Conservation (phyloP, 2,888 invertebrate genomes). For the Dasysyrphus tricinctus region DNA sequence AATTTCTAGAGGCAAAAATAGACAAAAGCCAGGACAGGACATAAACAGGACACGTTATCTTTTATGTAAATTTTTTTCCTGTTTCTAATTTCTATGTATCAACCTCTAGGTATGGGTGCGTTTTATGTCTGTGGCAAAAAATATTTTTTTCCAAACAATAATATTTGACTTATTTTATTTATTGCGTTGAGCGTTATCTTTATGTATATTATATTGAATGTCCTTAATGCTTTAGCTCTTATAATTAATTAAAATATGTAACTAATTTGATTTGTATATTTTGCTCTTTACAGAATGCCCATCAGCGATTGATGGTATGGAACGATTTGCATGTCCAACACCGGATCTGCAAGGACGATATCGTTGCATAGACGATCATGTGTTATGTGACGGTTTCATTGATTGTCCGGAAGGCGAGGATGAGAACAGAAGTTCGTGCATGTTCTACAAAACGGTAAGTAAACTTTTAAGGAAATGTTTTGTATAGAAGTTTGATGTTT, state of each 20-base stretch:
- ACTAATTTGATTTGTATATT: conserved; percentile 14
- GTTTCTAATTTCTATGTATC: neutral
- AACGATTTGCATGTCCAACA: conserved; percentile 96
- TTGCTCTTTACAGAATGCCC: conserved; percentile 91
- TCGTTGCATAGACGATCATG: conserved; percentile 97
- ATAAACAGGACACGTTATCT: conserved; percentile 50
- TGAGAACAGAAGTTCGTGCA: conserved; percentile 96
- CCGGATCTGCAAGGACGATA: conserved; percentile 96
- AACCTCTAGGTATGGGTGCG: neutral
- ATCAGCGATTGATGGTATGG: conserved; percentile 96
- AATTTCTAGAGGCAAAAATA: conserved; percentile 16
- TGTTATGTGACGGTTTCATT: conserved; percentile 96
- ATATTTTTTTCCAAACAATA: neutral
- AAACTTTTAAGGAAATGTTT: neutral
- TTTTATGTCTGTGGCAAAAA: neutral
- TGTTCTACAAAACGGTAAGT: conserved; percentile 98
- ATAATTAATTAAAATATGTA: conserved; percentile 29
- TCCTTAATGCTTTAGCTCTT: conserved; percentile 3
- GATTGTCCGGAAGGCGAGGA: conserved; percentile 97
- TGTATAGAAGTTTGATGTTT: too few relatives aligned
- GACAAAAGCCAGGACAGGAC: conserved; percentile 28
- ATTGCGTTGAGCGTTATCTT: neutral
- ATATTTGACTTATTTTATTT: conserved; percentile 18
- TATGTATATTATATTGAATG: conserved; percentile 36
- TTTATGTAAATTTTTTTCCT: conserved; percentile 1